phyloP scores from a whole-genome alignment of 2,113 vertebrate species.

The Ictalurus punctatus region DNA sequence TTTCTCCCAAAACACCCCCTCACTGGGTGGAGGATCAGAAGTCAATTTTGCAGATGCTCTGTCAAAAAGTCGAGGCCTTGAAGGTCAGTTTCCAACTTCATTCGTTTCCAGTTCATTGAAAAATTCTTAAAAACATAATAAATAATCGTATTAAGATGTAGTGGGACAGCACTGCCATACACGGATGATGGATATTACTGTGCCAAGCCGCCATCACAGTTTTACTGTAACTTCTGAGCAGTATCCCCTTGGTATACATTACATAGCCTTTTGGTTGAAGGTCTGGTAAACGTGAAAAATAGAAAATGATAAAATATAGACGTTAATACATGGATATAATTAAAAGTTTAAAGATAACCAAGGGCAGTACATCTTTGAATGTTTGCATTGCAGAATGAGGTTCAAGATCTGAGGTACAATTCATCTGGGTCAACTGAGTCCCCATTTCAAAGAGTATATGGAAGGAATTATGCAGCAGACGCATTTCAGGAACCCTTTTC shows the following conservation, averaged over 20 bases:
- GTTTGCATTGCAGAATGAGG: slow-evolving; percentile 82
- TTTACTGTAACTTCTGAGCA: background rate
- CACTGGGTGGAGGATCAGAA: slow-evolving; percentile 96
- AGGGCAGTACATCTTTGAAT: background rate
- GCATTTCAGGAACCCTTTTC: slow-evolving; percentile 81
- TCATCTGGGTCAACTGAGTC: slow-evolving; percentile 73
- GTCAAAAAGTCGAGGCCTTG: slow-evolving; percentile 92
- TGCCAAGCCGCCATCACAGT: background rate
- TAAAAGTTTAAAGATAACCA: background rate
- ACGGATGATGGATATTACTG: background rate
- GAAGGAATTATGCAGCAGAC: slow-evolving; percentile 83
- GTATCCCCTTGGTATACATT: background rate
- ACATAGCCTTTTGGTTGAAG: background rate
- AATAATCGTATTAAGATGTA: background rate
- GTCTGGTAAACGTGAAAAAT: background rate
- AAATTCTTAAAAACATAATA: background rate
- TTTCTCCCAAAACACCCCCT: slow-evolving; percentile 90
- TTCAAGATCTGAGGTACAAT: slow-evolving; percentile 88
- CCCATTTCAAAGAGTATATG: slow-evolving; percentile 80
- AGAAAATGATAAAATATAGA: background rate
- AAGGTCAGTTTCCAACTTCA: slow-evolving; percentile 77
- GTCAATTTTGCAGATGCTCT: slow-evolving; percentile 88
- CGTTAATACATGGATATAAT: background rate
- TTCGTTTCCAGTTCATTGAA: background rate
- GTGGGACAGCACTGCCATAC: background rate